Percentiles rank a stretch among this genome's conserved stretches.
phyloP scores from a whole-genome alignment of 2,113 vertebrate species.

The Cranoglanis bouderius region DNA sequence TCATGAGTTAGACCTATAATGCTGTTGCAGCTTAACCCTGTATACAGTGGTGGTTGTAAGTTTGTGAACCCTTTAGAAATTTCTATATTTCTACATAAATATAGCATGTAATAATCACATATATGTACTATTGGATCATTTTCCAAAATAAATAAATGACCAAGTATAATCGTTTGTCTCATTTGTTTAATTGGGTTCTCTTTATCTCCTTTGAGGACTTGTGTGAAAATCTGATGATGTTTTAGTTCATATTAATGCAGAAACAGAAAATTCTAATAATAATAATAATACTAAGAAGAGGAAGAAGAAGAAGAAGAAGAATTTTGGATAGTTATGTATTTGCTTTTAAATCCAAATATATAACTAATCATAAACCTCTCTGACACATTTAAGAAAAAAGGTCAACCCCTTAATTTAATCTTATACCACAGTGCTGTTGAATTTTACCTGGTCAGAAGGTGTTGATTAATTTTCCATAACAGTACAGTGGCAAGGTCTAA shows the following conservation, averaged over 20 bases:
- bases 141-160: too few relatives aligned
- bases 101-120: too few relatives aligned
- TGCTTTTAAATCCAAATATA: background rate
- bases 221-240: too few relatives aligned
- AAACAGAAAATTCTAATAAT: too few relatives aligned
- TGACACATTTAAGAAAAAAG: background rate
- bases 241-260: too few relatives aligned
- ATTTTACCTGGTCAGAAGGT: background rate
- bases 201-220: too few relatives aligned
- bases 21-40: background rate
- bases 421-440: background rate
- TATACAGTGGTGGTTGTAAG: background rate
- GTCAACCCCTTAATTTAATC: background rate
- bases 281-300: too few relatives aligned
- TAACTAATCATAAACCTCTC: background rate
- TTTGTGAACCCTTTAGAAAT: too few relatives aligned
- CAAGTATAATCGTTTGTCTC: too few relatives aligned
- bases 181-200: too few relatives aligned
- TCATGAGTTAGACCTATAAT: background rate
- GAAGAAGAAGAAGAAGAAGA: background rate
- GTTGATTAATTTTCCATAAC: background rate
- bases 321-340: background rate
- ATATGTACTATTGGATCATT: too few relatives aligned
- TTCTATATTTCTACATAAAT: too few relatives aligned
- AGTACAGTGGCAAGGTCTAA: background rate